These are phyloP conservation scores for Ceraclea dissimilis DNA, from an alignment of 2,888 invertebrate genomes.

Conservation along the genomic window DNA sequence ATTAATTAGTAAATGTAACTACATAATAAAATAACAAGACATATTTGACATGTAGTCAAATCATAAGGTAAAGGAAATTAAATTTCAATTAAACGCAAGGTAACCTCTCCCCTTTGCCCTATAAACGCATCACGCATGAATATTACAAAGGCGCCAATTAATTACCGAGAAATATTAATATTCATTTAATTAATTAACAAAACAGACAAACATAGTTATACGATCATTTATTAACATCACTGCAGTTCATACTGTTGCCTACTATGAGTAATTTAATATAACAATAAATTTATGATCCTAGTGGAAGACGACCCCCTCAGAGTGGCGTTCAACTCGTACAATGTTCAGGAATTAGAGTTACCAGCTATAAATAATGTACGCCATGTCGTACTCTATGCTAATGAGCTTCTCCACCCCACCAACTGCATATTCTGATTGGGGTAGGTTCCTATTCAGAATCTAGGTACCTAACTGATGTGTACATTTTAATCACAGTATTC, in stretches of 20 bases:
- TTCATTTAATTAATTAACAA: background rate
- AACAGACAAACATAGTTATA: background rate
- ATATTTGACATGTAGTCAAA: no score
- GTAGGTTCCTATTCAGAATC: background rate
- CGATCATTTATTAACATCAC: no score
- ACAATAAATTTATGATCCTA: background rate
- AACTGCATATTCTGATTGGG: slow-evolving; percentile 18
- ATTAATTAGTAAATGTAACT: no score
- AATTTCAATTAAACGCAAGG: no score
- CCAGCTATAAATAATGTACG: slow-evolving; percentile 21
- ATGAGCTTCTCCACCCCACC: slow-evolving; percentile 21
- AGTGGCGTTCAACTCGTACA: background rate
- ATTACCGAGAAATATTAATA: background rate
- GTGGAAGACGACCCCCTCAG: background rate
- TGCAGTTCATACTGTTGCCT: no score
- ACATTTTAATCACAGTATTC: no score
- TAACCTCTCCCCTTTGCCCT: no score
- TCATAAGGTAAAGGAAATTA: no score
- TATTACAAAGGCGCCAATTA: background rate
- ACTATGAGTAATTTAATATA: background rate
- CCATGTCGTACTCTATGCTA: slow-evolving; percentile 21
- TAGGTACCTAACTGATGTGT: no score
- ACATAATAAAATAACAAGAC: no score
- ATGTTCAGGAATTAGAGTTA: background rate
- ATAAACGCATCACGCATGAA: no score